Evolutionary conservation across 2,888 invertebrate genomes (phyloP), one percentile per base, ranked within the genome.

Genomic region (Drosophila conformis): DNA sequence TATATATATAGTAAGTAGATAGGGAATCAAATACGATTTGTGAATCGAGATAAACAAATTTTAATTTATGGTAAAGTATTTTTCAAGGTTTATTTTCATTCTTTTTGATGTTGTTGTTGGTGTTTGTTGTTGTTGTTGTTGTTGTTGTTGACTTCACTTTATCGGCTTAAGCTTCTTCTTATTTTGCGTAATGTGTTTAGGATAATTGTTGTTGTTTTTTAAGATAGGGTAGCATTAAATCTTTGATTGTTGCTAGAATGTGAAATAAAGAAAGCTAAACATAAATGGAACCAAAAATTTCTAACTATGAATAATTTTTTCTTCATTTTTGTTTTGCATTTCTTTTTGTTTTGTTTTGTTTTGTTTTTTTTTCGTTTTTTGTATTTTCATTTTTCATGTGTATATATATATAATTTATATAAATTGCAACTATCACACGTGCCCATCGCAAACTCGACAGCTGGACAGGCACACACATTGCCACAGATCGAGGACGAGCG

Each of bases 341-440:
- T 78, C 46, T 76, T 69, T 65, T 69, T 78, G 69, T 69, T 36
- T 52, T 71, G 21, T 58, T 51, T 69, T 51, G 64, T 58, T 69
- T 69, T 70, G 5, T 59, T 73, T 67, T 69, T 79, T 68, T 42
- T 63, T 73, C 60, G 64, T 72, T 38, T 66, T 63, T 73, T 68
- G 52, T 48, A 48, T 62, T 69, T 60, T 69, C 51, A 53, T 70
- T 73, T 72, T 63, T 67, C 35, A 61, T 62, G 40, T 67, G 57
- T 80, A 60, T 79, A 78, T 79, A 73, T 81, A 73, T 76, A 76
- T 76, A 82, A 70, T 86, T 87, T 83, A 90, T 87, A 88, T 87
- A 87, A 87, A 89, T 87, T 87, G 87, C 90, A 87, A 87, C 87
- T 87, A 87, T 87, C 87, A 87, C 87, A 87, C 87, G 90, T 89